Evolutionary conservation across 2,113 vertebrate genomes (phyloP), one percentile per base, ranked within the genome.

Genomic region (Xiphias gladius): DNA sequence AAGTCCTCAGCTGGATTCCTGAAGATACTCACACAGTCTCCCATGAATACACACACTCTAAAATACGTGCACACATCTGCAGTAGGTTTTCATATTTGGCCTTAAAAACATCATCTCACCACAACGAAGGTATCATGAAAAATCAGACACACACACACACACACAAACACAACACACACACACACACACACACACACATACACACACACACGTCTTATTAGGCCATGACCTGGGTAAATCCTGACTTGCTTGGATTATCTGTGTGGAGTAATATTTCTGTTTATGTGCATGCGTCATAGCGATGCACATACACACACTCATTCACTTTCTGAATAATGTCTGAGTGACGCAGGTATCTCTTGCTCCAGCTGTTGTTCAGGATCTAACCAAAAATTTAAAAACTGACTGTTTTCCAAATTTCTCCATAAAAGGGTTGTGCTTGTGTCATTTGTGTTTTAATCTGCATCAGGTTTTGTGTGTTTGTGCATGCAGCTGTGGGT

Each of bases 211-310:
- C 46, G 84, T 82, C 80, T 90, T 76, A 92, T 91, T 82, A 88
- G 66, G 79, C 87, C 37, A 16, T 77, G 91, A 85, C 87, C 89
- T 63, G 52, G 16, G 5, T 64, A 69, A 85, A 77, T 83, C 54
- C 24, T 80, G 58, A 73, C 68, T 70, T 75, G 83, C 83, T 89
- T 89, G 69, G 62, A 88, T 84, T 79, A 86, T 86, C 84, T 67
- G 30, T 81, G 79, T 76, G 82, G 72, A 83, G 73, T 82, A 77
- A 83, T 77, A 39, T 72, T 67, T 83, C 64, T 79, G 50, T 50
- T 35, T 82, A 64, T 79, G 55, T 50, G 43, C 7, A 57, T 76
- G 39, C 52, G 43, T 77, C 22, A 77, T 37, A n/a, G 32, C 63
- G 79, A 80, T 61, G 67, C 5, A 52, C 48, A 46, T 13, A 66